Evolutionary conservation across 2,888 invertebrate genomes (phyloP).

Genomic region (Dione juno): DNA sequence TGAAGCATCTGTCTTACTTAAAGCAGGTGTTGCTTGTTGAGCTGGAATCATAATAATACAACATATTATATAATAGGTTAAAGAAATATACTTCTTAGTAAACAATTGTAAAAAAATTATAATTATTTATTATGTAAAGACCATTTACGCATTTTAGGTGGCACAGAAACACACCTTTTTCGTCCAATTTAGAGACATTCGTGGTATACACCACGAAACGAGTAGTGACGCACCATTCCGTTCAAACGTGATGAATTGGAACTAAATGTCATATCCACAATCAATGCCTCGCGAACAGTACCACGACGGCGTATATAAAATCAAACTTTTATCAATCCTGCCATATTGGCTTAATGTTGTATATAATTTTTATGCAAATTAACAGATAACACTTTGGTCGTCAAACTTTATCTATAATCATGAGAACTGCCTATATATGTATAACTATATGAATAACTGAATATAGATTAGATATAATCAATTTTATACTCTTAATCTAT

Average conservation of each 20-base stretch:
- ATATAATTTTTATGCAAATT: constrained; percentile 7
- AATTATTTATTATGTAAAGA: too few species aligned
- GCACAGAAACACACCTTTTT: too few species aligned
- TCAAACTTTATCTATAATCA: neutral
- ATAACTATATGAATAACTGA: neutral
- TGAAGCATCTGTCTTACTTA: constrained; percentile 7
- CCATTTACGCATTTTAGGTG: too few species aligned
- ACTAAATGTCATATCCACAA: neutral
- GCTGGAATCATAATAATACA: neutral
- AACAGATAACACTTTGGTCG: neutral
- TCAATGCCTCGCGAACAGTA: neutral
- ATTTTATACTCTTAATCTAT: neutral
- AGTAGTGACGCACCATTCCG: too few species aligned
- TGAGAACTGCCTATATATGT: constrained; percentile 1
- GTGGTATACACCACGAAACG: too few species aligned
- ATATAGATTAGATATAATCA: constrained; percentile 1
- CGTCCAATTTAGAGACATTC: too few species aligned
- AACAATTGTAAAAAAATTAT: too few species aligned
- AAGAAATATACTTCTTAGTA: too few species aligned
- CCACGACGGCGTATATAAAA: neutral
- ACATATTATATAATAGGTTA: neutral
- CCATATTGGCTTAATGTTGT: neutral
- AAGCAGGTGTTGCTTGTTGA: neutral
- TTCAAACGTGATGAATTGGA: too few species aligned
- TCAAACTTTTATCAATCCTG: neutral